phyloP scores from a whole-genome alignment of 2,113 vertebrate genomes.

The Chinchilla lanigera region DNA sequence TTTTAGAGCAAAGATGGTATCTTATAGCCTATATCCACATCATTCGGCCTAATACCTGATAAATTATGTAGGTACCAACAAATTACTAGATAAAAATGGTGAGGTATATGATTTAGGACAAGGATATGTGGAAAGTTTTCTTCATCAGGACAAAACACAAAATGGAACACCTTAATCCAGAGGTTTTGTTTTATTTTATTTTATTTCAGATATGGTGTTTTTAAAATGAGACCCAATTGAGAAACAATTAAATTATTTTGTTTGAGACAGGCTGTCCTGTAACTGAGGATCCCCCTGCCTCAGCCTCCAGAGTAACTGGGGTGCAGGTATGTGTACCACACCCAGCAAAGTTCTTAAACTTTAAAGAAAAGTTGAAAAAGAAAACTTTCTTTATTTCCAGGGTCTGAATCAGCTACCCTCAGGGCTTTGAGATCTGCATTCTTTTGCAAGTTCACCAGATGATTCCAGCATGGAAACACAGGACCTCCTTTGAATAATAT shows the following conservation, averaged over 20 bases:
- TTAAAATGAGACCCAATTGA: not conserved
- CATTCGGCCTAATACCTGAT: not conserved
- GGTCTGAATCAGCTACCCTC: not conserved
- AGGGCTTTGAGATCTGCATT: not conserved
- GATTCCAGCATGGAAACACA: not conserved
- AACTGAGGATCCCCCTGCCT: not conserved
- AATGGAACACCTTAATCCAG: not conserved
- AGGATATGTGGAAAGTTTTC: not conserved
- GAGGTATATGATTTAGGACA: not conserved
- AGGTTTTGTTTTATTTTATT: not conserved
- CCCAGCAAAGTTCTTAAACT: not conserved
- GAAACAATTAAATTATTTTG: not conserved
- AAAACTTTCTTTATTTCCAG: not conserved
- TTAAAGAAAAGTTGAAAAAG: not conserved
- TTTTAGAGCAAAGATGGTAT: not conserved
- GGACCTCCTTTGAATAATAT: not conserved
- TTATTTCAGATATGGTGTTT: not conserved
- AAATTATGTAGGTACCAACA: not conserved
- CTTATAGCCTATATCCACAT: not conserved
- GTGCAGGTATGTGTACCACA: not conserved
- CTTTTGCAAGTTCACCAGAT: not conserved
- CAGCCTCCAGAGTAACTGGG: not conserved
- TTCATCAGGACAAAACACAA: not conserved
- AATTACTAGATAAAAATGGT: not conserved
- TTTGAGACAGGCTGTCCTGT: not conserved